phyloP scores from a whole-genome alignment of 2,797 vertebrate species.

The Sebastes jordani region DNA sequence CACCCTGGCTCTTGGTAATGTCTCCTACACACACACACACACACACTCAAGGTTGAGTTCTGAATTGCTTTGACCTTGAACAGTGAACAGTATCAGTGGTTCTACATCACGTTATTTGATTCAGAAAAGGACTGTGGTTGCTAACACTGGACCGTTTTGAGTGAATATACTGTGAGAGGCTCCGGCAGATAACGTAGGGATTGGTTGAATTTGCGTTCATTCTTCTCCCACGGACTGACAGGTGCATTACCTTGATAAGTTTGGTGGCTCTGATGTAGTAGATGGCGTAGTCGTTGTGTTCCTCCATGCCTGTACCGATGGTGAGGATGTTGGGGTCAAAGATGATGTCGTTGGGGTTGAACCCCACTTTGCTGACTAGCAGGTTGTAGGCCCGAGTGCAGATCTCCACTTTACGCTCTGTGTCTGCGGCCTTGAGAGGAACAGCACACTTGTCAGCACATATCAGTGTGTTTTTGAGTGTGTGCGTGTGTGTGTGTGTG shows the following conservation, averaged over 20 bases:
- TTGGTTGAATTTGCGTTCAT: not conserved
- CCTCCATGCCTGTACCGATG: constrained; percentile 97
- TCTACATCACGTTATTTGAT: not conserved
- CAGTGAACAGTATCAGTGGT: too few species aligned
- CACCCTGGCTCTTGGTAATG: constrained; percentile 87
- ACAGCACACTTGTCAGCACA: not conserved
- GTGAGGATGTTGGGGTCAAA: constrained; percentile 98
- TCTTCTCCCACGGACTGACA: not conserved
- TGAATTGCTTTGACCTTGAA: not conserved
- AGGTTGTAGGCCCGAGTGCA: constrained; percentile 92
- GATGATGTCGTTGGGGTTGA: constrained; percentile 95
- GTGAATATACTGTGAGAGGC: not conserved
- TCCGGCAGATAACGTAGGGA: not conserved
- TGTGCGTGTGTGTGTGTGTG: not conserved
- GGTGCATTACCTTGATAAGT: constrained; percentile 86
- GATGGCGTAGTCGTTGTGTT: constrained; percentile 91
- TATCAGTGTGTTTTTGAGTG: not conserved
- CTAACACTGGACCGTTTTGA: not conserved
- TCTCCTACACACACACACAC: constrained; percentile 79
- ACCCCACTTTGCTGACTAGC: constrained; percentile 85
- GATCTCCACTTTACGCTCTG: constrained; percentile 87
- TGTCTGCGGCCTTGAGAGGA: constrained; percentile 88
- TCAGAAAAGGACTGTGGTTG: not conserved
- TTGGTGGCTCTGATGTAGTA: constrained; percentile 91
- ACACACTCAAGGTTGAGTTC: not conserved